A percentile compares a stretch with the other conserved stretches of the same genome.
Evolutionary conservation across 64 coral and sea anemone genomes (phyloP).

Genomic region (Montipora sp.): DNA sequence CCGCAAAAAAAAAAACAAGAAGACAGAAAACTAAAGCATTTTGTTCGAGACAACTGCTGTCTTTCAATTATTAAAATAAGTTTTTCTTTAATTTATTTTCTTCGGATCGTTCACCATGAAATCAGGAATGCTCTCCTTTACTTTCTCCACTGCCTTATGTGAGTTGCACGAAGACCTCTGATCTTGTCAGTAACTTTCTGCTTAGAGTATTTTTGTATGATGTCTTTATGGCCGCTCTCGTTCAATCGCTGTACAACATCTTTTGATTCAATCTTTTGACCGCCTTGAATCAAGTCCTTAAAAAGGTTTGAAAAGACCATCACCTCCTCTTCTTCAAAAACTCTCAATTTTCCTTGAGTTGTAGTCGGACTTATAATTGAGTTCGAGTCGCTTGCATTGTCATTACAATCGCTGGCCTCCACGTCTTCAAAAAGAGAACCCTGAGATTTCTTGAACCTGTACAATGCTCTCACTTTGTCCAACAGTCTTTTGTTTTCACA

Average conservation of each 20-base stretch:
- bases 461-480: constrained; percentile 3
- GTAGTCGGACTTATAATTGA: constrained; percentile 9
- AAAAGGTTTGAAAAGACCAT: background rate
- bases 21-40: too few relatives aligned
- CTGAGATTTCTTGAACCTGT: constrained; percentile 18
- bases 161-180: constrained; percentile 10
- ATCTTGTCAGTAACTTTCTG: constrained; percentile 22
- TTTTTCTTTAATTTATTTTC: too few relatives aligned
- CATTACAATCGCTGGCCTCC: background rate
- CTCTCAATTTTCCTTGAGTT: background rate
- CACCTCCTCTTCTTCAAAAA: constrained; percentile 9
- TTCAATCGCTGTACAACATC: background rate
- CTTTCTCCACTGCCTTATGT: constrained; percentile 29
- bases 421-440: background rate
- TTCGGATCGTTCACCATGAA: background rate
- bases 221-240: background rate
- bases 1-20: too few relatives aligned
- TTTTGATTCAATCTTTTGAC: background rate
- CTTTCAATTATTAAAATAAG: too few relatives aligned
- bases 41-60: too few relatives aligned
- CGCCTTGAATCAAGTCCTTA: constrained; percentile 1
- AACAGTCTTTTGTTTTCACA: background rate
- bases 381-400: background rate
- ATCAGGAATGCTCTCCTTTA: background rate
- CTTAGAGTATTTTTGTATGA: background rate